Evolutionary conservation across 2,113 vertebrate species (phyloP).

Genomic region (Myxocyprinus asiaticus): DNA sequence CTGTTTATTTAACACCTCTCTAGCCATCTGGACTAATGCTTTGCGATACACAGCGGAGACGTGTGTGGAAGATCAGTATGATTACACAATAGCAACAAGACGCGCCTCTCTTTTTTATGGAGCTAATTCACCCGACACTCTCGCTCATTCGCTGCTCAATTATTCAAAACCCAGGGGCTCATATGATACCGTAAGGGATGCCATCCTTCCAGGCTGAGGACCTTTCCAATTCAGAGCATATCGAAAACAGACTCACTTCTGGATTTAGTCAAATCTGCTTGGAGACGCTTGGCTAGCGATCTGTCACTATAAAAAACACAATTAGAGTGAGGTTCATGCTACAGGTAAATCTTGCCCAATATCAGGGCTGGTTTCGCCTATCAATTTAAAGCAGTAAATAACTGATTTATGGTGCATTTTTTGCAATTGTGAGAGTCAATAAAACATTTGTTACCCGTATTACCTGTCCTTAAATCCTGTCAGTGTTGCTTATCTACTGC

Average conservation of each 20-base stretch:
- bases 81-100: slow-evolving; percentile 64
- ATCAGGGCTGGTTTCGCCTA: slow-evolving; percentile 5
- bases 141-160: slow-evolving; percentile 42
- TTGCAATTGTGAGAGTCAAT: slow-evolving; percentile 17
- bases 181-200: slow-evolving; percentile 21
- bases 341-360: background rate
- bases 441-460: background rate
- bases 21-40: slow-evolving; percentile 71
- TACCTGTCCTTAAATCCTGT: slow-evolving; percentile 23
- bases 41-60: slow-evolving; percentile 58
- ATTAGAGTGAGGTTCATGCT: slow-evolving; percentile 2
- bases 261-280: background rate
- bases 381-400: background rate
- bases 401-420: background rate
- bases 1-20: slow-evolving; percentile 71
- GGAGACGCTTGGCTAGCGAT: slow-evolving; percentile 15
- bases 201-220: background rate
- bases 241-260: slow-evolving; percentile 14
- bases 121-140: slow-evolving; percentile 56
- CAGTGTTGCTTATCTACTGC: slow-evolving; percentile 24
- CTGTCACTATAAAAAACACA: background rate
- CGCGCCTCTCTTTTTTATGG: slow-evolving; percentile 44
- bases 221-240: slow-evolving; percentile 10
- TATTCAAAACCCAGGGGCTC: slow-evolving; percentile 58
- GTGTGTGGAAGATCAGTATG: slow-evolving; percentile 60